A percentile compares a stretch with the other conserved stretches of the same genome.
Conservation (phyloP, 23 tunicate genomes). For the Trididemnum miniatum region DNA sequence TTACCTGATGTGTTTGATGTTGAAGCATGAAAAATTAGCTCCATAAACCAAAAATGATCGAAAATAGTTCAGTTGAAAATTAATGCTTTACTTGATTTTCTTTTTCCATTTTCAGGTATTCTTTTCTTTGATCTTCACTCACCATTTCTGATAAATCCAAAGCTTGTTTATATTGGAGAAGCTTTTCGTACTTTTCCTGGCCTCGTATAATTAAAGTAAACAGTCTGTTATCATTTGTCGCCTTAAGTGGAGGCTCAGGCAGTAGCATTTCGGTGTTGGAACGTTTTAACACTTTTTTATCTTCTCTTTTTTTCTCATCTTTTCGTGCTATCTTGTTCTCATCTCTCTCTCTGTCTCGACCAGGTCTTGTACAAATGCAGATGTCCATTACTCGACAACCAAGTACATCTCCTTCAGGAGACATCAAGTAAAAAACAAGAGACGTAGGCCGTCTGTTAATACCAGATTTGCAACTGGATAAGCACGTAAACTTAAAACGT, state of each 20-base stretch:
- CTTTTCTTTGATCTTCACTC: neutral
- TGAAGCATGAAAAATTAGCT: no score
- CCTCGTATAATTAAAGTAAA: constrained; percentile 32
- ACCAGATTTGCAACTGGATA: constrained; percentile 56
- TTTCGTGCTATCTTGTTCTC: constrained; percentile 8
- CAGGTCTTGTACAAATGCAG: constrained; percentile 59
- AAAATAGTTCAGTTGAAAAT: no score
- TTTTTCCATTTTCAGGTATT: no score
- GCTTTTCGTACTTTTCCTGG: constrained; percentile 44
- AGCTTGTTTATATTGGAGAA: constrained; percentile 47
- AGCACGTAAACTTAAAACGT: constrained; percentile 49
- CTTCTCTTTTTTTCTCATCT: neutral
- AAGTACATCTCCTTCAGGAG: constrained; percentile 32
- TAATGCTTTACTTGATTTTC: no score
- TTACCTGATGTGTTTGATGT: no score
- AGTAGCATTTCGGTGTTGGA: neutral
- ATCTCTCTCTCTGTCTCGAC: constrained; percentile 48
- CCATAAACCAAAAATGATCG: no score
- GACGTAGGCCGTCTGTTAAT: constrained; percentile 54
- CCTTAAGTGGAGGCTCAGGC: neutral
- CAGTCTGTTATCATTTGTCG: constrained; percentile 1
- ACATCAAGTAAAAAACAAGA: constrained; percentile 36
- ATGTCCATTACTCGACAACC: constrained; percentile 43
- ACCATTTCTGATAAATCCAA: constrained; percentile 51
- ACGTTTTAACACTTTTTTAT: neutral